Evolutionary conservation across 2,888 invertebrate species (phyloP), one percentile per base, ranked within the genome.

Genomic region (Papilio elwesi): DNA sequence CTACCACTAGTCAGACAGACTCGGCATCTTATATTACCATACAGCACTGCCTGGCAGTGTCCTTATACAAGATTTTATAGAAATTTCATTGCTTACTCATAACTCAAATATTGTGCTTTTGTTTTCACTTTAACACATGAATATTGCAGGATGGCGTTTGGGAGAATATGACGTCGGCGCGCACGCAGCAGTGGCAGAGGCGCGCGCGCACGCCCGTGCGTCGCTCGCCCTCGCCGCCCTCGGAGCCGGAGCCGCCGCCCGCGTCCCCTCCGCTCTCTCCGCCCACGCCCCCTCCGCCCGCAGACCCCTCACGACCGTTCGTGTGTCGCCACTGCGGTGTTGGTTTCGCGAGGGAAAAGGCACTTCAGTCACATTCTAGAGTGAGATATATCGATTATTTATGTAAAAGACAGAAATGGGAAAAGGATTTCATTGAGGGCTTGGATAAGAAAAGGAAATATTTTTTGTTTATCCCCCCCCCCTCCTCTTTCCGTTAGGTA

Each of bases 291-390:
- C 87, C 90, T 69, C 83, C 86, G 47, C 91, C 91, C 69, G 78
- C 87, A 0, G 97, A 97, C 88, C 96, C 96, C 0, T 93, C 95
- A 53, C 96, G 97, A 74, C 97, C 97, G 0, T 97, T 97, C 82
- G 97, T 97, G 0, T 97, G 97, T 79, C 82, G 97, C 94, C 88
- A 88, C 71, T 92, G 92, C 77, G 92, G 92, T 0, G 95, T 97
- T 71, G 96, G 96, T 7, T 97, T 97, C 89, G 97, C 97, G 0
- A 93, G 97, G 68, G 97, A 97, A 83, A 97, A 97, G 82, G 97
- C 97, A 0, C 88, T 97, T 38, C 95, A 96, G 70, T 97, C 97
- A 0, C 97, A 97, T 83, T 93, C 96, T 0, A 94, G 95, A 88
- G 95, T 95, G 75, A 68, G 75, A 63, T 85, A 80, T 81, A 38